Conservation (phyloP, 2,113 vertebrate species). For the Anarhynchus alexandrinus region DNA sequence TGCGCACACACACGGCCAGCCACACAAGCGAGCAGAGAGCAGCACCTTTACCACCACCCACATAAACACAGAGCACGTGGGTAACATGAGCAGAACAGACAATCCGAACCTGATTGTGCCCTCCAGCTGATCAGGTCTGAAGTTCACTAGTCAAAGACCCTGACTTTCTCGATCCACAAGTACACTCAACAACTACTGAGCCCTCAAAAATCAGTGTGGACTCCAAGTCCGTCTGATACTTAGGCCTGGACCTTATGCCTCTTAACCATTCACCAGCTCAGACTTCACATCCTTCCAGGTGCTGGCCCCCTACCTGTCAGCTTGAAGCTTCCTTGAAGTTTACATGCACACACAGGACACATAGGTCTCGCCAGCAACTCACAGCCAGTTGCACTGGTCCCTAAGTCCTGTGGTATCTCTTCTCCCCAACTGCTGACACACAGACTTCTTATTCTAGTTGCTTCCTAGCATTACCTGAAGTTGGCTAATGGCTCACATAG, state of each 20-base stretch:
- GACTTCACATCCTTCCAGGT: not conserved
- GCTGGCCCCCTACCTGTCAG: not conserved
- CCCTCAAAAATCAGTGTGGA: not conserved
- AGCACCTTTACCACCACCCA: not conserved
- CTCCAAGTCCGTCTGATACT: not conserved
- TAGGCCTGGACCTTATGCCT: not conserved
- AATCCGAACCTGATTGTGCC: rapidly evolving
- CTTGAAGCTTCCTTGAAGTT: not conserved
- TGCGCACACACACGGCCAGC: rapidly evolving
- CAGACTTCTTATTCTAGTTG: not conserved
- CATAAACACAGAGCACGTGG: not conserved
- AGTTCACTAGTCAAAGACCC: not conserved
- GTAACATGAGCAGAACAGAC: not conserved
- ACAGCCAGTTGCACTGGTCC: not conserved
- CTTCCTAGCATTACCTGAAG: not conserved
- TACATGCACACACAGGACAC: not conserved
- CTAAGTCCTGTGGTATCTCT: not conserved
- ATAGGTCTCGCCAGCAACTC: not conserved
- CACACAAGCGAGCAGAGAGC: not conserved
- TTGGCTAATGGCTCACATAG: not conserved
- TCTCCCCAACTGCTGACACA: not conserved
- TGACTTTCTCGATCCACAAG: not conserved
- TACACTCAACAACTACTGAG: not conserved
- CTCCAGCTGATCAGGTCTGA: not conserved
- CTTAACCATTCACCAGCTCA: not conserved